Base-by-base conservation (phyloP, 1,140 invertebrate species). In the Drosophila kohkoa region DNA sequence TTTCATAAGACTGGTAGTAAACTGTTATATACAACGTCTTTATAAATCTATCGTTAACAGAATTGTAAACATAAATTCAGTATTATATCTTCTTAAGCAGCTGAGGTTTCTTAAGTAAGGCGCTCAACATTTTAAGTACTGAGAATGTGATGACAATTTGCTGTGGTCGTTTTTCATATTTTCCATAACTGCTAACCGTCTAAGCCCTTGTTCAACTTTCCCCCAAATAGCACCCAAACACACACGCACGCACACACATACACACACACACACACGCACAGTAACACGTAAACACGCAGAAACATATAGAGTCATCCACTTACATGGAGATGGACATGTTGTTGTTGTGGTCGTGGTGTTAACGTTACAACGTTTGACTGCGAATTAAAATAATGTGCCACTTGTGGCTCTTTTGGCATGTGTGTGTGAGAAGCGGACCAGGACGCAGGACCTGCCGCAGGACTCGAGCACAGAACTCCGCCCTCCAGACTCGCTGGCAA, bases 341-440 rank as follows among this genome's bases (percentile, higher is more conserved):
- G 51, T 32, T 7, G 20, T 86, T 64, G 30, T 32, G 30, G 30
- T 32, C 35, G 35, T 38, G 81, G 78, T 89, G 85, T 89, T 79
- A 85, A 89, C 75, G 88, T 72, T 83, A 79, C 78, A 81, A 35
- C 82, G 81, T 91, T 91, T 91, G 83, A 91, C 88, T 91, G 88
- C 71, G 71, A 88, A 91, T 91, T 82, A 90, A 88, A 91, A 86
- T 91, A 91, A 91, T 91, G 86, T 88, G 87, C 90, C 90, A 92
- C 90, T 92, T 92, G 90, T 92, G 90, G 90, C 90, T 76, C 75
- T 57, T 79, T 25, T 25, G 41, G 64, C 52, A 67, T 78, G 80
- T 80, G 62, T 78, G 80, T 80, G 62, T 72, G 59, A 55, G 30
- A 63, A 38, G 3, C 38, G 62, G 20, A 25, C 20, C 20, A 4